Conservation (phyloP, 2,888 invertebrate genomes). For the Agrotis ipsilon region DNA sequence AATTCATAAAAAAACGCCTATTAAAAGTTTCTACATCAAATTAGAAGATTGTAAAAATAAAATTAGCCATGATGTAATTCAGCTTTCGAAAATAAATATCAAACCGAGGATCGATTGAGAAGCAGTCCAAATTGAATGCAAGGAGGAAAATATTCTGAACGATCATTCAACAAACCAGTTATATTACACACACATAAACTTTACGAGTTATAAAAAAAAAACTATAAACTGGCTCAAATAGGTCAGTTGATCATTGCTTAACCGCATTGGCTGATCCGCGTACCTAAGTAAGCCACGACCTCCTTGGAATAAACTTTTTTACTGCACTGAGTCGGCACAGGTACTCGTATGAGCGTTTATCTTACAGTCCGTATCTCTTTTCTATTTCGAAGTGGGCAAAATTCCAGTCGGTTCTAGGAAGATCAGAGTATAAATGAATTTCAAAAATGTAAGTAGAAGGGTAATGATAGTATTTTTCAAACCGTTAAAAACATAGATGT, state of each 20-base stretch:
- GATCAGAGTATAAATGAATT: constrained; percentile 7
- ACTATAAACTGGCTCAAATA: constrained; percentile 43
- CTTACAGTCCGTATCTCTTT: constrained; percentile 32
- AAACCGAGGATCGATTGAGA: background rate
- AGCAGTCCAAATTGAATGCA: background rate
- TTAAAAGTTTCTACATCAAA: background rate
- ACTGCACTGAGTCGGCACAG: constrained; percentile 15
- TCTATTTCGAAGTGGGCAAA: constrained; percentile 39
- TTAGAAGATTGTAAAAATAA: constrained; percentile 4
- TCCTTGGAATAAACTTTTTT: constrained; percentile 56
- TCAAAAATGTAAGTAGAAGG: background rate
- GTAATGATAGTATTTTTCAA: background rate
- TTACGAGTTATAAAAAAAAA: constrained; percentile 13
- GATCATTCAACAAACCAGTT: constrained; percentile 38
- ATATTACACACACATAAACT: constrained; percentile 7
- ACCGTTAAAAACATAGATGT: constrained; percentile 1
- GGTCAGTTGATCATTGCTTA: constrained; percentile 59
- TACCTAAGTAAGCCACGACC: constrained; percentile 57
- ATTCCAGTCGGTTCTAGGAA: constrained; percentile 30
- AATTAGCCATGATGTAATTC: constrained; percentile 6
- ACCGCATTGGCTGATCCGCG: constrained; percentile 50
- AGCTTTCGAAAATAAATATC: constrained; percentile 7
- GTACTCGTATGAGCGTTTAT: constrained; percentile 27
- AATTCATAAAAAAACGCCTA: constrained; percentile 1
- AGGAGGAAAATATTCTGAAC: constrained; percentile 26